Evolutionary conservation across 2,888 invertebrate species (phyloP), one percentile per base, ranked within the genome.

Genomic region (Eustalomyia histrio): DNA sequence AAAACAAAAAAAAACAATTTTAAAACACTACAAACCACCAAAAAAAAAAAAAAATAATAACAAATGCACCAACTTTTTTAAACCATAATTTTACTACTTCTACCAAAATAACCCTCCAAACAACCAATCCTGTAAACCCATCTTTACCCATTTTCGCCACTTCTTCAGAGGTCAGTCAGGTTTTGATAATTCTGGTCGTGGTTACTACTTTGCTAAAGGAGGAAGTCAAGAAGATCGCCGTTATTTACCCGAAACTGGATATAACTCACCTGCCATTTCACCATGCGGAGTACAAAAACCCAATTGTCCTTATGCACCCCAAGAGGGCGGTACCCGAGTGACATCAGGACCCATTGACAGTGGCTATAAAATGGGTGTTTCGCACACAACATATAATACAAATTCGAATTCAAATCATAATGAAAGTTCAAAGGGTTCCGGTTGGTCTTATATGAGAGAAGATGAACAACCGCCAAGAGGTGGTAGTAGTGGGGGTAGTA

Each of bases 161-260:
- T 12, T 17, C n/a, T n/a, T n/a, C 17, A 92, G 94, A 57, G 94
- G 94, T 1, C 92, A 92, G 84, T 92, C 94, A 1, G 93, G 94
- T 8, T 94, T 93, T 91, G 94, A 94, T 87, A 92, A 92, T 50
- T 92, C 92, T 43, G 93, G 93, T 21, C 89, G 93, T 60, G 94
- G 93, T 58, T 93, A 93, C 87, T 94, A 94, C 88, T 93, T 93
- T 88, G 93, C 93, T 9, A 91, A 92, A 16, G 89, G 92, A 12
- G 2, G 53, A 47, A 72, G 78, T 60, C 93, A 93, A 72, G 86
- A 87, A 63, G 86, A 88, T 76, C 82, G 83, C n/a, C 81, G 69
- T 47, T 83, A 83, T 67, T 72, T 85, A 18, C 80, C 85, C 33
- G 79, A 86, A 43, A 75, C 85, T 16, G 84, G 83, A 33, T 84